phyloP scores from a whole-genome alignment of 2,113 vertebrate species.

The Emydura subglobosa region DNA sequence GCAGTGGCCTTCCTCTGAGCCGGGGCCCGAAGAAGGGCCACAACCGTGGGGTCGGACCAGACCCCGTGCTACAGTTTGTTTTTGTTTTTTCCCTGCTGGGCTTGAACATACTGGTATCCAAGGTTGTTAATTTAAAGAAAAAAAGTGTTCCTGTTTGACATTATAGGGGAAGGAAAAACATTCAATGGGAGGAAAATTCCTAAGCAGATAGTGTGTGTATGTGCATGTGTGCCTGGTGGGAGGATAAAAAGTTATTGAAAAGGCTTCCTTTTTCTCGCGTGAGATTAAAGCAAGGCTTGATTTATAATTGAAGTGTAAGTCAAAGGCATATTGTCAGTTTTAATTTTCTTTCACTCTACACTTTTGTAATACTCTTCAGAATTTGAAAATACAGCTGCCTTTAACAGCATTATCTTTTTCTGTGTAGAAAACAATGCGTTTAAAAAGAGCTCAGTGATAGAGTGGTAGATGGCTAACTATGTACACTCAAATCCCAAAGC shows the following conservation, averaged over 20 bases:
- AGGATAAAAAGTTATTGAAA: not conserved
- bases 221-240: not conserved
- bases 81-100: not conserved
- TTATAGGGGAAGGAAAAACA: not conserved
- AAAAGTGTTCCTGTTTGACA: not conserved
- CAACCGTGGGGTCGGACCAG: no score
- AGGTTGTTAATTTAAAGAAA: not conserved
- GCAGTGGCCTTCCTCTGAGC: no score
- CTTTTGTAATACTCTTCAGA: not conserved
- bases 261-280: not conserved
- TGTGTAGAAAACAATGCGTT: not conserved
- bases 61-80: not conserved
- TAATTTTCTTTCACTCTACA: constrained; percentile 12
- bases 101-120: not conserved
- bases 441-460: constrained; percentile 35
- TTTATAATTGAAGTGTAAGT: not conserved
- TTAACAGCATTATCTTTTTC: constrained; percentile 2
- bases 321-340: not conserved
- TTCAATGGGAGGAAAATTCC: not conserved
- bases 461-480: constrained; percentile 53
- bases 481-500: constrained; percentile 34
- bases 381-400: constrained; percentile 21
- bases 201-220: not conserved
- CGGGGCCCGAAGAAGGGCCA: no score
- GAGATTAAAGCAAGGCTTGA: constrained; percentile 14